Evolutionary conservation across 2,113 vertebrate genomes (phyloP).

Genomic region (Cynoglossus semilaevis): DNA sequence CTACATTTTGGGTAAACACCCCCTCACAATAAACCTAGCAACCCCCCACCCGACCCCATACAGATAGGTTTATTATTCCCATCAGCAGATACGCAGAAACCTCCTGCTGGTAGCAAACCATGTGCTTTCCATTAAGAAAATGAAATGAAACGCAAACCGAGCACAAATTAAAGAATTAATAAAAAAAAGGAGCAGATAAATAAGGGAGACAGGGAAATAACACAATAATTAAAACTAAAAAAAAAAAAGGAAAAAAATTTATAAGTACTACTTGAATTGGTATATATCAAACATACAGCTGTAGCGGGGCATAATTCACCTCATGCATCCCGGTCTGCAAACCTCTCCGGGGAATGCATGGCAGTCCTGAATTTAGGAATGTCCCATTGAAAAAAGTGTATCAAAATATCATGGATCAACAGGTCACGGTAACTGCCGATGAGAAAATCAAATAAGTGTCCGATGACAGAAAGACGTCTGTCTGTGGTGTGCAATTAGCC

Average conservation of each 20-base stretch:
- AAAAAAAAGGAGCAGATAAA: constrained; percentile 35
- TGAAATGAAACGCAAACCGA: background rate
- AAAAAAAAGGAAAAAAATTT: constrained; percentile 10
- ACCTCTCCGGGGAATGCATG: constrained; percentile 14
- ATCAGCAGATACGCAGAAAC: constrained; percentile 23
- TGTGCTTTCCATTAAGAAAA: constrained; percentile 1
- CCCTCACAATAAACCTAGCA: background rate
- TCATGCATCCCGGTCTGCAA: constrained; percentile 20
- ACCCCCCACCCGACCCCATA: background rate
- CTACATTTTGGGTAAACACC: background rate
- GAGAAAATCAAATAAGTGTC: constrained; percentile 17
- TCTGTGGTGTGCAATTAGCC: constrained; percentile 35
- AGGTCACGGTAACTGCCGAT: constrained; percentile 29
- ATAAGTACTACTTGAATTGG: constrained; percentile 31
- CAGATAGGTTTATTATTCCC: background rate
- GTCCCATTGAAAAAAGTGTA: constrained; percentile 36
- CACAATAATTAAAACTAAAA: constrained; percentile 11
- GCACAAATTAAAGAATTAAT: constrained; percentile 16
- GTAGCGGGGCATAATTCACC: constrained; percentile 33
- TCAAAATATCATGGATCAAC: constrained; percentile 21
- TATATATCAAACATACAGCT: constrained; percentile 44
- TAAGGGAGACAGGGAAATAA: constrained; percentile 11
- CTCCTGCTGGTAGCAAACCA: constrained; percentile 12
- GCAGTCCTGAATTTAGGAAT: constrained; percentile 39
- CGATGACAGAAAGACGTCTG: constrained; percentile 44